Base-by-base conservation (phyloP, 2,888 invertebrate genomes). In the Sphaerophoria taeniata region DNA sequence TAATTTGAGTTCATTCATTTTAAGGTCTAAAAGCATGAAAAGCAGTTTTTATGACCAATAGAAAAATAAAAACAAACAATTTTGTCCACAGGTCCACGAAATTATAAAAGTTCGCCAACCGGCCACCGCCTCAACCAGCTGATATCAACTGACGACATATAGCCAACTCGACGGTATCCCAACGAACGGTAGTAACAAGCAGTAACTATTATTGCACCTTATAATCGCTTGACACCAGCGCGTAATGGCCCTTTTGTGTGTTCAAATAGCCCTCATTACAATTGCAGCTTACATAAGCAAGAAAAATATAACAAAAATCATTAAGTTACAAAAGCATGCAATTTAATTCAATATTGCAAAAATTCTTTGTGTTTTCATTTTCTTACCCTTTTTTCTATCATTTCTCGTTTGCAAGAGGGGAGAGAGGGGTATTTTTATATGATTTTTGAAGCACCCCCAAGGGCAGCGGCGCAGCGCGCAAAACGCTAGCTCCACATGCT, bases 311-410 rank as follows among this genome's bases (percentile, higher is more conserved):
- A 67, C 51, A 39, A 39, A 53, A 53, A 53, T 55, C 69, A 69
- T 55, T 55, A 69, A n/a, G 55, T 55, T 69, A 49, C 65, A 65
- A 65, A 65, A 36, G 65, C 65, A 65, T 65, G 65, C 65, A 65
- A 65, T 65, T 65, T 65, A 65, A 65, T 65, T 65, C 65, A 65
- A 65, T 65, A 49, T 65, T 34, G 34, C 65, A 49, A 49, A 65
- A 49, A 14, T 14, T 9, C 9, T 16, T 16, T 33, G 45, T 43
- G 7, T 45, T 31, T 61, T 45, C 47, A 14, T 14, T 9, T 7
- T 36, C 0, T 11, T 33, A n/a, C 33, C 9, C 4, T 2, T 24
- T 24, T 24, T 24, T 24, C 24, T 24, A 24, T 39, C 11, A 0
- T 1, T 31, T 31, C n/a, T 61, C 6, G 5, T n/a, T 47, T 47